Percentiles rank a stretch among this genome's conserved stretches.
Conservation (phyloP, 2,113 vertebrate genomes). For the human (Homo sapiens) region GRCh38 chr2:176530501-176531000, state of each 20-base stretch:
- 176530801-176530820: conserved; percentile 34
- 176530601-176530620: conserved; percentile 31
- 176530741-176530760: conserved; percentile 40
- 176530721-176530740: conserved; percentile 17
- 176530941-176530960: neutral
- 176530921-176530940: neutral
- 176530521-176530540: conserved; percentile 50
- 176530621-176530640: conserved; percentile 47
- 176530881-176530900: neutral
- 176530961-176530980: neutral
- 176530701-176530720: conserved; percentile 31
- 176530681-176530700: conserved; percentile 8
- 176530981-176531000: conserved; percentile 19
- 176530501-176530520: conserved; percentile 48
- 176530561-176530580: conserved; percentile 59
- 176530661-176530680: neutral
- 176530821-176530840: conserved; percentile 24
- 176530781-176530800: conserved; percentile 28
- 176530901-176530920: neutral
- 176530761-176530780: conserved; percentile 45
- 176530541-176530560: conserved; percentile 68
- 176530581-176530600: conserved; percentile 62
- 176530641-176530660: neutral
- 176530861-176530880: neutral
- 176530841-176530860: conserved; percentile 15